phyloP scores from a whole-genome alignment of 2,888 invertebrate genomes.

The Muschampia plurimacula region DNA sequence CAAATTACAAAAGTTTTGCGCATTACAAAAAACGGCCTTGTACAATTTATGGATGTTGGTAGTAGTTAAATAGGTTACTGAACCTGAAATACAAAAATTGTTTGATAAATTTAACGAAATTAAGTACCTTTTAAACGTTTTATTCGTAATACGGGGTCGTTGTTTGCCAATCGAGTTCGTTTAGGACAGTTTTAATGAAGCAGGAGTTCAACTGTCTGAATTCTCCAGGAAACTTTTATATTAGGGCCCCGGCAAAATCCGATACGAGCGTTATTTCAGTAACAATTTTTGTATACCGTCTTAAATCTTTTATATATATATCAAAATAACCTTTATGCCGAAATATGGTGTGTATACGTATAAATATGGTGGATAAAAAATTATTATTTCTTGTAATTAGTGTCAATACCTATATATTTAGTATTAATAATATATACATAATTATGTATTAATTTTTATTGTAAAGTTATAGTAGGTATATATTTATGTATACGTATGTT shows the following conservation, averaged over 20 bases:
- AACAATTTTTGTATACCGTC: background rate
- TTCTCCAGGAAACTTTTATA: constrained; percentile 33
- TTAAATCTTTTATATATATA: background rate
- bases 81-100: background rate
- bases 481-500: too few relatives aligned
- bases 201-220: constrained; percentile 17
- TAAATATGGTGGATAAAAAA: too few relatives aligned
- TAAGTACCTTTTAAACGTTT: constrained; percentile 12
- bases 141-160: background rate
- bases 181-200: constrained; percentile 29
- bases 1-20: too few relatives aligned
- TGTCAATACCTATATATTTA: too few relatives aligned
- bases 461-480: too few relatives aligned
- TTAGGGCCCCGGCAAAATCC: constrained; percentile 19
- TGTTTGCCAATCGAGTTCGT: constrained; percentile 20
- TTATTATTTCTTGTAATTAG: too few relatives aligned
- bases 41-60: background rate
- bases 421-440: too few relatives aligned
- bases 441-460: too few relatives aligned
- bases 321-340: too few relatives aligned
- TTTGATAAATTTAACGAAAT: constrained; percentile 3
- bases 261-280: constrained; percentile 18
- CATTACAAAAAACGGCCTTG: background rate
- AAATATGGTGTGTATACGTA: too few relatives aligned
- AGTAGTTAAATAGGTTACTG: background rate